Base-by-base conservation (phyloP, 2,888 invertebrate genomes). In the Bombyx huttoni region DNA sequence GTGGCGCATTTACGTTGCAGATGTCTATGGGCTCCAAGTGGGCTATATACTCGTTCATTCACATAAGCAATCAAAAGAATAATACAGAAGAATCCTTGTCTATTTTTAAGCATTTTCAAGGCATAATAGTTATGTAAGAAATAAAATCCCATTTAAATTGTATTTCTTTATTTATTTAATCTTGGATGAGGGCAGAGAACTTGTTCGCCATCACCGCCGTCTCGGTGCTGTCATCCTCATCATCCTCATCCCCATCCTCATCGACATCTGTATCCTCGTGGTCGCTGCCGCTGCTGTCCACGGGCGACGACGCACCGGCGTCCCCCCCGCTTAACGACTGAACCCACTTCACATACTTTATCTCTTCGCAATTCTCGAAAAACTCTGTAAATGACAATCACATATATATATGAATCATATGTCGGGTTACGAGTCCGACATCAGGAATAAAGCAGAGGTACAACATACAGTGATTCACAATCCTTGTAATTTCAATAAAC, bases 311-410 rank as follows among this genome's bases (percentile, higher is more conserved):
- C 7, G 72, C 0, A 55, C 64, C 5, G 72, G 55, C 10, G 54
- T 56, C 0, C 54, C 63, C 8, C 62, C 63, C 1, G 65, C 68
- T 8, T 40, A 86, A 70, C 0, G 93, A 93, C 77, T 94, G 93
- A 51, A 94, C 92, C 91, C 92, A 92, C 57, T 88, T 88, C 0
- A 94, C 89, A 60, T 89, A 90, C 59, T 90, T 90, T 0, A 93
- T 74, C 55, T 93, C 92, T 0, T 90, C 85, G 70, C 92, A 91
- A 0, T 60, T 75, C 58, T 89, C 87, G 90, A 91, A 93, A 59
- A 81, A 81, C 49, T 89, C 94, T 94, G 79, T 12, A 61, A 71
- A 57, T 24, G 24, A 24, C 24, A 1, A 24, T 24, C 24, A 24
- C 24, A 24, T n/a, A n/a, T n/a, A n/a, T n/a, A n/a, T n/a, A n/a